A percentile compares a stretch with the other conserved stretches of the same genome.
These are phyloP conservation scores for Leptopilina myrica DNA, from an alignment of 2,888 invertebrate genomes.

Conservation along the genomic window DNA sequence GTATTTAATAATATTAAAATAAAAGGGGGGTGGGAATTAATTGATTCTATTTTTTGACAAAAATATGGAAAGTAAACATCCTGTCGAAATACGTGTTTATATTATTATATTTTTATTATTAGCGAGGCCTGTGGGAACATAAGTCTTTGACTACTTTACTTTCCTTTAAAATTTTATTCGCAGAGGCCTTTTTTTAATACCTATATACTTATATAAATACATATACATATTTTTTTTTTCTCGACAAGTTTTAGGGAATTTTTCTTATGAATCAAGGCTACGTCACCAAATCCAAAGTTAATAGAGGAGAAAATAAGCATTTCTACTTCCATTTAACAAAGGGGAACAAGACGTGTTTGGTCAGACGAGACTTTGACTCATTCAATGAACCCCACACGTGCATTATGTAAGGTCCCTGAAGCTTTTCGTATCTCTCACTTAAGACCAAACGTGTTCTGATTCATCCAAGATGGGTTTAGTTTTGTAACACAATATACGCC, in stretches of 20 bases:
- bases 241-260: too few relatives aligned
- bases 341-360: conserved; percentile 11
- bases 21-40: not conserved
- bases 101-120: conserved; percentile 30
- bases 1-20: not conserved
- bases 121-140: conserved; percentile 13
- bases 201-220: conserved; percentile 1
- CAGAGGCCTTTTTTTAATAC: conserved; percentile 23
- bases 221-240: not conserved
- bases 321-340: not conserved
- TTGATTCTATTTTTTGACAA: not conserved
- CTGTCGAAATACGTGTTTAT: conserved; percentile 31
- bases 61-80: conserved; percentile 17
- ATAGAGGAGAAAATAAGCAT: not conserved
- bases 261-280: conserved; percentile 21
- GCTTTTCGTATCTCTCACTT: conserved; percentile 16
- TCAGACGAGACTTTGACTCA: conserved; percentile 6
- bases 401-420: conserved; percentile 1
- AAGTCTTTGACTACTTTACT: conserved; percentile 32
- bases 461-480: conserved; percentile 12
- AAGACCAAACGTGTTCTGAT: conserved; percentile 23
- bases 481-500: conserved; percentile 1
- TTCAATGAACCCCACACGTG: not conserved
- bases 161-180: conserved; percentile 19
- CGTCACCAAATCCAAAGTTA: conserved; percentile 1